Evolutionary conservation across 2,113 vertebrate species (phyloP).

Genomic region (Empidonax traillii): DNA sequence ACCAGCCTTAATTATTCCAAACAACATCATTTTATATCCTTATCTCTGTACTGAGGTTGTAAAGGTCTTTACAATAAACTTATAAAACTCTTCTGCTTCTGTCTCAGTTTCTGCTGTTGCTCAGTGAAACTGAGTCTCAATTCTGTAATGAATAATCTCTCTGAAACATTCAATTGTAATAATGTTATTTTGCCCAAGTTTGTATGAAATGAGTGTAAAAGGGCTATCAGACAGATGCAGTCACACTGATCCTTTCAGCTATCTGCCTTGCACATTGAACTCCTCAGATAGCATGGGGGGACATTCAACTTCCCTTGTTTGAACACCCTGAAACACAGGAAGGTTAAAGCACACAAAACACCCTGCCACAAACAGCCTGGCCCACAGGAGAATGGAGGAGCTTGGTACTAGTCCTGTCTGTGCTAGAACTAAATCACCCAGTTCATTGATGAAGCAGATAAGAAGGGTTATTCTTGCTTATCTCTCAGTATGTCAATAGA

Average conservation of each 20-base stretch:
- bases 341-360: background rate
- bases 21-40: constrained; percentile 31
- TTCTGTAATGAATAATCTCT: background rate
- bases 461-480: rapidly evolving
- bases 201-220: background rate
- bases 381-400: background rate
- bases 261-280: background rate
- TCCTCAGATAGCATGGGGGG: background rate
- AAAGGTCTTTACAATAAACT: constrained; percentile 60
- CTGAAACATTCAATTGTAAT: background rate
- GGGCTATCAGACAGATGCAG: background rate
- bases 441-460: background rate
- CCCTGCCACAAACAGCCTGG: background rate
- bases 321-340: no score
- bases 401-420: rapidly evolving
- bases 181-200: background rate
- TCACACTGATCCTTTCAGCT: background rate
- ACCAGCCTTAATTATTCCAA: constrained; percentile 52
- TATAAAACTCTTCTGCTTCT: background rate
- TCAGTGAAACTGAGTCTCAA: background rate
- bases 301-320: background rate
- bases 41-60: constrained; percentile 10
- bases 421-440: background rate
- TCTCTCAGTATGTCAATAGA: background rate
- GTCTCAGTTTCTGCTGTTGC: constrained; percentile 31